phyloP scores from a whole-genome alignment of 2,113 vertebrate species.

The Myiozetetes cayanensis region DNA sequence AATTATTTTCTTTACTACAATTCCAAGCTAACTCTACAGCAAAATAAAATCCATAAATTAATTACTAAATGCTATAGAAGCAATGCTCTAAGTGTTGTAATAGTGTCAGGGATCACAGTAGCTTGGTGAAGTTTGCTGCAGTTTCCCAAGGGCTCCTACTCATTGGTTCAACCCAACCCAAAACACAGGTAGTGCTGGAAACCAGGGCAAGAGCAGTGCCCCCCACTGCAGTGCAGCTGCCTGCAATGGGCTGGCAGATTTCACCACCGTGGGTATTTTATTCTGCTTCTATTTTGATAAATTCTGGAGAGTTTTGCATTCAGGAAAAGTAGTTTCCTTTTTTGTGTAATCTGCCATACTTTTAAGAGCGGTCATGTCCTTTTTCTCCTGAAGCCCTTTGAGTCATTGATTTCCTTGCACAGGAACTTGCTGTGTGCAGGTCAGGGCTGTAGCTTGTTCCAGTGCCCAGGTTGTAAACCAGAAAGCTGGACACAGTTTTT shows the following conservation, averaged over 20 bases:
- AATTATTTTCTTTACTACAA: not conserved
- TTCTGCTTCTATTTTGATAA: not conserved
- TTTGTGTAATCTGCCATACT: not conserved
- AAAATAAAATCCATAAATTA: not conserved
- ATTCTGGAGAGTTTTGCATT: not conserved
- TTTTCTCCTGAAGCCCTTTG: not conserved
- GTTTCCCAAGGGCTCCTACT: not conserved
- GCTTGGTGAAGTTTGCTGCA: not conserved
- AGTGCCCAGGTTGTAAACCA: not conserved
- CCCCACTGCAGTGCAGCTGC: not conserved
- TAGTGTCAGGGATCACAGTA: not conserved
- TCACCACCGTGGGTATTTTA: not conserved
- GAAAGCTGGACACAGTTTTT: too few species aligned
- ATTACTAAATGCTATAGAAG: not conserved
- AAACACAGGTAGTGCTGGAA: not conserved
- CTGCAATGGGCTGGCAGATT: not conserved
- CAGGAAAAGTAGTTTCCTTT: not conserved
- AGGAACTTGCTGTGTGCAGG: not conserved
- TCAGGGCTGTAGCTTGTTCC: not conserved
- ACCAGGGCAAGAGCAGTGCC: not conserved
- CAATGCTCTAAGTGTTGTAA: not conserved
- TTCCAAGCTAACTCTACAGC: not conserved
- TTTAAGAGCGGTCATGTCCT: not conserved
- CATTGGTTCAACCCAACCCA: not conserved
- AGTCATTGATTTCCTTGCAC: not conserved